Conservation (phyloP, 2,113 vertebrate genomes). For the Periophthalmus modestus region DNA sequence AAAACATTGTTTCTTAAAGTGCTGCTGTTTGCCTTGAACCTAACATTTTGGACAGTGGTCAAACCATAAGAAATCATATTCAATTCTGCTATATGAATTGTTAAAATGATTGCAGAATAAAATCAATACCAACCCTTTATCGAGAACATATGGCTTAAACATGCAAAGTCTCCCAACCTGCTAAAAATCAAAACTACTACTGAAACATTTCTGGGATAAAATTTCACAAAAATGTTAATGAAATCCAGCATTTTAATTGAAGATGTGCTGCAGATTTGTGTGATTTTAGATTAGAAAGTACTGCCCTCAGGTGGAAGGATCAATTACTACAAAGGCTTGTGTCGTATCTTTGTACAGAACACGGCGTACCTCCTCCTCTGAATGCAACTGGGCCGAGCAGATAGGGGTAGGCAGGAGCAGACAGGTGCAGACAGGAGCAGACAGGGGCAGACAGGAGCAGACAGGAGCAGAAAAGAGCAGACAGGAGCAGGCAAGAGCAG, state of each 20-base stretch:
- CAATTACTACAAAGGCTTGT: constrained; percentile 75
- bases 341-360: constrained; percentile 40
- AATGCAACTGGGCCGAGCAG: constrained; percentile 29
- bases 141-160: neutral
- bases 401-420: neutral
- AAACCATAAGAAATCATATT: too few relatives aligned
- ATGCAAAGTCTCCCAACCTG: neutral
- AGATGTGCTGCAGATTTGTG: constrained; percentile 67
- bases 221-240: constrained; percentile 21
- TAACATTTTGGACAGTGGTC: too few relatives aligned
- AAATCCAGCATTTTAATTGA: constrained; percentile 61
- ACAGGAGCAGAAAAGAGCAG: too few relatives aligned
- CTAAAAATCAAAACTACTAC: neutral
- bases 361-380: constrained; percentile 43
- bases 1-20: too few relatives aligned
- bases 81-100: neutral
- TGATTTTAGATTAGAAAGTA: constrained; percentile 79
- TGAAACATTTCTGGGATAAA: constrained; percentile 4
- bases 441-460: too few relatives aligned
- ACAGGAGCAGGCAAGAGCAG: too few relatives aligned
- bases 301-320: constrained; percentile 81
- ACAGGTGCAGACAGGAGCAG: too few relatives aligned
- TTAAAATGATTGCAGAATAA: neutral
- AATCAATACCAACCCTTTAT: neutral
- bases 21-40: too few relatives aligned